Evolutionary conservation across 2,888 invertebrate species (phyloP), one percentile per base, ranked within the genome.

Genomic region (Melieria omissa): DNA sequence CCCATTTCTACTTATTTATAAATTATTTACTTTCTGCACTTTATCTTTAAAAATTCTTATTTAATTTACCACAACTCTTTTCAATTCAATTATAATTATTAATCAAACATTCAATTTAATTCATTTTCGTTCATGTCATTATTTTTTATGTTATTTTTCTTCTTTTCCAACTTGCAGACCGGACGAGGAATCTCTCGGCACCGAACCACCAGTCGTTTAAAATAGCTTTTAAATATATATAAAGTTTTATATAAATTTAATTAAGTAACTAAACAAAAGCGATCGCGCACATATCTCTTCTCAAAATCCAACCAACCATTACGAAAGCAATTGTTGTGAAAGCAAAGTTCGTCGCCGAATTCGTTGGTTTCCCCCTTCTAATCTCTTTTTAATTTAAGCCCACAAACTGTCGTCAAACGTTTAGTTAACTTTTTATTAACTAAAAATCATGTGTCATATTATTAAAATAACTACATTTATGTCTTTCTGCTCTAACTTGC

Each of bases 191-290:
- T 78, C 77, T 70, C 85, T 85, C 70, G 87, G 85, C 77, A 84
- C 86, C 76, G 87, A 87, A 79, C 86, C 86, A 77, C 86, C 86
- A 81, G 86, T 86, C 79, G 86, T 86, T 79, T 87, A 85, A 82
- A 69, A 74, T 79, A 79, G 79, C 72, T 77, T 74, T 76, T 75
- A 74, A 71, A 45, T 61, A 64, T 58, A 74, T 54, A 49, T 54
- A 41, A 29, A 45, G 49, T 64, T 63, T 72, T 71, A 71, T 63
- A 62, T 73, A 73, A 69, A 70, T 54, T 52, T 8, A 65, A 65
- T 66, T 70, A 75, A 46, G 55, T 70, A 71, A 62, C 49, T 65
- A 52, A 65, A 69, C n/a, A 54, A 63, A 71, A 70, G 54, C 49
- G 49, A 62, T 57, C 45, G 46, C 61, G 64, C 62, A 65, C 41